phyloP scores from a whole-genome alignment of 2,888 invertebrate species.

The Myopa tessellatipennis region DNA sequence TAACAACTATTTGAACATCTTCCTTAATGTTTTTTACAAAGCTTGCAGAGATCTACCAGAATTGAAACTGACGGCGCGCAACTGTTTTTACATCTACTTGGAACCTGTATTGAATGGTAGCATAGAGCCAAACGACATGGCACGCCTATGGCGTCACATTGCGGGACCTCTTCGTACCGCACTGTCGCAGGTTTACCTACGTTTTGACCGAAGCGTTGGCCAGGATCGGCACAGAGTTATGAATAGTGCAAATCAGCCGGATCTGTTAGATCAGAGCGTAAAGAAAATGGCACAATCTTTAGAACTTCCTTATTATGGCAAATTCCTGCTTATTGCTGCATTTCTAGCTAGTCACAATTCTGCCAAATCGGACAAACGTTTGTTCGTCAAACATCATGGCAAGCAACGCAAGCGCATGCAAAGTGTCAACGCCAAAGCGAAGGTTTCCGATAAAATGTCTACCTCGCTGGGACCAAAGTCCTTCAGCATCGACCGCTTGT shows the following conservation, averaged over 20 bases:
- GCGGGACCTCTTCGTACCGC: constrained; percentile 80
- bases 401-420: constrained; percentile 77
- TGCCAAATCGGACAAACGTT: constrained; percentile 84
- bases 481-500: constrained; percentile 82
- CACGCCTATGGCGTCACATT: constrained; percentile 83
- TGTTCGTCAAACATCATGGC: constrained; percentile 85
- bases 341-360: constrained; percentile 95
- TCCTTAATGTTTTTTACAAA: constrained; percentile 85
- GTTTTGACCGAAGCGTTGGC: constrained; percentile 68
- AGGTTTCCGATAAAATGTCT: constrained; percentile 72
- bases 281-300: constrained; percentile 75
- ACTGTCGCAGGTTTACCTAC: constrained; percentile 81
- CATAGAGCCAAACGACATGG: constrained; percentile 74
- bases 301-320: constrained; percentile 89
- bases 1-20: constrained; percentile 82
- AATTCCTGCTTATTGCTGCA: constrained; percentile 88
- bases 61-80: constrained; percentile 81
- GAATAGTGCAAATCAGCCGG: not conserved
- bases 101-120: constrained; percentile 80
- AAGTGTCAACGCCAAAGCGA: constrained; percentile 73
- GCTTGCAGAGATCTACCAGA: constrained; percentile 89
- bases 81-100: constrained; percentile 81
- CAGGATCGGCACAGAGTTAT: not conserved
- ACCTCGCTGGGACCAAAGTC: constrained; percentile 85
- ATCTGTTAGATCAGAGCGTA: constrained; percentile 59